Evolutionary conservation across 2,113 vertebrate genomes (phyloP), one percentile per base, ranked within the genome.

Genomic region (Hippocampus barbouri): DNA sequence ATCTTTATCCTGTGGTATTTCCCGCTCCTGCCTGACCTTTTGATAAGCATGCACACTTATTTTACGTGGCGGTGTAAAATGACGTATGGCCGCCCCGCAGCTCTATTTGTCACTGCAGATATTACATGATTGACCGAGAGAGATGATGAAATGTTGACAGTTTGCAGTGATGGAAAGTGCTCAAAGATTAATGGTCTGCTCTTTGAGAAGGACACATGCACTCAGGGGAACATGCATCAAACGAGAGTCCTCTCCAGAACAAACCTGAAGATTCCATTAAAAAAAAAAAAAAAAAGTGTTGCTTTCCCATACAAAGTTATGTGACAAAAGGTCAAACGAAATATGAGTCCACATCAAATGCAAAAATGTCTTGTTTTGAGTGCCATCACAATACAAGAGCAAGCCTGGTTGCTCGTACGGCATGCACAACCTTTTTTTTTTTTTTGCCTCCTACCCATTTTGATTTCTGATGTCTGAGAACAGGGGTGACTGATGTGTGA

Each of bases 71-170:
- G 27, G 14, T 66, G 60, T 70, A 61, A 86, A 76, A 72, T 79
- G 76, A 78, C 43, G n/a, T 68, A 69, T 80, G 83, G 85, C 86
- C 82, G 69, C 78, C 82, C 75, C 68, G 70, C 66, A 66, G 73
- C 80, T 84, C 83, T 70, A 81, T 90, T 89, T 90, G 82, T 90
- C 83, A 86, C 62, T 53, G 72, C 79, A 70, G 82, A 87, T 83
- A 81, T 86, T 84, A 75, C 49, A 77, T 75, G 87, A 76, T 41
- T 89, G 81, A 90, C 79, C 78, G 85, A 91, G 83, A 81, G 86
- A 65, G 83, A 15, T 65, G 74, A 82, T 83, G 79, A 68, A 87
- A 76, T 56, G 70, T 70, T 81, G 79, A 87, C 64, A 62, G 60
- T 77, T 71, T 79, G 83, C 78, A 68, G 85, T 83, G 80, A 83